Percentiles rank a stretch among this genome's conserved stretches.
Conservation (phyloP, 2,113 vertebrate species). For the Psittacula cyanocephala region DNA sequence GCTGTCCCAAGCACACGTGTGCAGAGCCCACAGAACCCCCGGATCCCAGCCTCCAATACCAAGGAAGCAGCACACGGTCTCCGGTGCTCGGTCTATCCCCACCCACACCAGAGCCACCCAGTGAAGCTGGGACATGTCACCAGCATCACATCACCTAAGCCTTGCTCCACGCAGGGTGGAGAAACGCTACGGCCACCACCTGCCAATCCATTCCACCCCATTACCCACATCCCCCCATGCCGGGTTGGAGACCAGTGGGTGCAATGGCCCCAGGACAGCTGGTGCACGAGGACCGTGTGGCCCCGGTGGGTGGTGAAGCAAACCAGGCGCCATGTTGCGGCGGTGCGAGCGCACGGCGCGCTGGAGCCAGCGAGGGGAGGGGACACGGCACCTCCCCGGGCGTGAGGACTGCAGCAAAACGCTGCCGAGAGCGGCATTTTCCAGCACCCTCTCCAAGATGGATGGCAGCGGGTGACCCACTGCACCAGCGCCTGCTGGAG, state of each 20-base stretch:
- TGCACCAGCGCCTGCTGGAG: rapidly evolving
- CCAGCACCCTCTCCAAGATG: background rate
- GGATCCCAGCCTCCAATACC: rapidly evolving
- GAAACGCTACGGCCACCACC: rapidly evolving
- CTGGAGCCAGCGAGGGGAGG: constrained; percentile 29
- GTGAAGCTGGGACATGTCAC: background rate
- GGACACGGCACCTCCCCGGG: constrained; percentile 1
- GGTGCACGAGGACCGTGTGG: rapidly evolving
- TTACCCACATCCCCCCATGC: rapidly evolving
- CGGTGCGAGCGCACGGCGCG: constrained; percentile 6
- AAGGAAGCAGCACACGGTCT: rapidly evolving
- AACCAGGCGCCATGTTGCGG: constrained; percentile 63
- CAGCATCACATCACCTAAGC: background rate
- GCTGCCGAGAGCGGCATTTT: background rate
- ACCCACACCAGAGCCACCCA: background rate
- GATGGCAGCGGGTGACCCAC: background rate
- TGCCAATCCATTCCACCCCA: background rate
- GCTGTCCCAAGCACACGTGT: rapidly evolving
- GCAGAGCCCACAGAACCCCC: rapidly evolving
- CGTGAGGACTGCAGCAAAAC: constrained; percentile 40
- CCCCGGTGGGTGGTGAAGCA: background rate
- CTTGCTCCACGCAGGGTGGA: rapidly evolving
- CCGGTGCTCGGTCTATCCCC: background rate
- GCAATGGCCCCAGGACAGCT: rapidly evolving
- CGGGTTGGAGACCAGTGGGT: background rate